Conservation (phyloP, 30 jellyfish, hydroid and myxozoan species). For the Turritopsis dohrnii region DNA sequence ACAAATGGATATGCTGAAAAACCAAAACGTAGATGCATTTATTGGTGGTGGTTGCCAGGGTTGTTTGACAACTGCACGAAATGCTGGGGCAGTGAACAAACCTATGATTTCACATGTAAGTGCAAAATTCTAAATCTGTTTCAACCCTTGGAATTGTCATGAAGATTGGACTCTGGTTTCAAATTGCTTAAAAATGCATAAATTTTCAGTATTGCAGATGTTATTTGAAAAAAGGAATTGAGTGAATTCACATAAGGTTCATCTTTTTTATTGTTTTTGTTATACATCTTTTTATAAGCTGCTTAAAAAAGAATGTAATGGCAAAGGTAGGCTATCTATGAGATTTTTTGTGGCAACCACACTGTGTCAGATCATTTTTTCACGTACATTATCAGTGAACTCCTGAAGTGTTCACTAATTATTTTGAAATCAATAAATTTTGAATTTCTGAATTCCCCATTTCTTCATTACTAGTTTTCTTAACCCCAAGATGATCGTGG, state of each 20-base stretch:
- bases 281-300: not conserved
- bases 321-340: not conserved
- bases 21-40: conserved; percentile 72
- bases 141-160: not conserved
- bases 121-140: not conserved
- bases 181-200: not conserved
- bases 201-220: not conserved
- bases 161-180: not conserved
- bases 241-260: not conserved
- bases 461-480: no score
- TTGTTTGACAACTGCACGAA: conserved; percentile 70
- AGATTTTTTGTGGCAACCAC: not conserved
- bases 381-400: not conserved
- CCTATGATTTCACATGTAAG: conserved; percentile 97
- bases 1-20: conserved; percentile 43
- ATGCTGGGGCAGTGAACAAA: conserved; percentile 77
- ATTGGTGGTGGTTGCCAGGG: conserved; percentile 89
- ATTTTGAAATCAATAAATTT: no score
- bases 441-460: no score
- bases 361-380: not conserved
- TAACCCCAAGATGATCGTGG: no score
- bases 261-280: not conserved
- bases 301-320: not conserved
- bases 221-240: not conserved
- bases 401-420: no score